Conservation (phyloP, 23 tunicate species). For the Clavelina lepadiformis region DNA sequence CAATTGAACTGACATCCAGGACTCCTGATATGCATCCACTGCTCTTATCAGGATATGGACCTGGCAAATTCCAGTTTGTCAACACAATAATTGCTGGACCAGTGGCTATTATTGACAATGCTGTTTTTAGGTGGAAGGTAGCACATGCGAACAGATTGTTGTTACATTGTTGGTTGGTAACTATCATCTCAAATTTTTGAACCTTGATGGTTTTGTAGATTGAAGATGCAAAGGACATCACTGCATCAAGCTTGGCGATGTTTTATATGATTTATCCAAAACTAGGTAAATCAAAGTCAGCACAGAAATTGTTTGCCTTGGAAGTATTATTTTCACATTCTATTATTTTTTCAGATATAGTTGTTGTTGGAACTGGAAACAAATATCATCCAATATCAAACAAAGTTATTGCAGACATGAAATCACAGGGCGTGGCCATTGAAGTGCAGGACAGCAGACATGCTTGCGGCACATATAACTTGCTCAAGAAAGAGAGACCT, state of each 20-base stretch:
- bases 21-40: slow-evolving; percentile 19
- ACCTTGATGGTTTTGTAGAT: slow-evolving; percentile 19
- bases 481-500: slow-evolving; percentile 35
- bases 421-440: slow-evolving; percentile 30
- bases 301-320: not conserved
- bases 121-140: slow-evolving; percentile 75
- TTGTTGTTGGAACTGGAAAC: slow-evolving; percentile 75
- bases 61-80: slow-evolving; percentile 47
- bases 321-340: not conserved
- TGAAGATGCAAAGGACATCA: slow-evolving; percentile 27
- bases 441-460: slow-evolving; percentile 69
- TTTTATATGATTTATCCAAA: slow-evolving; percentile 55
- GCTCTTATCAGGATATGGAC: slow-evolving; percentile 20
- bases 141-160: too few relatives aligned
- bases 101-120: slow-evolving; percentile 50
- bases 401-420: slow-evolving; percentile 15
- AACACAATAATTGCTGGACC: slow-evolving; percentile 33
- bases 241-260: slow-evolving; percentile 38
- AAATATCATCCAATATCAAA: slow-evolving; percentile 18
- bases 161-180: not conserved
- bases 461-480: slow-evolving; percentile 82
- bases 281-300: slow-evolving; percentile 34
- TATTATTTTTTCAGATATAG: slow-evolving; percentile 21
- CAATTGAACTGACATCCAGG: slow-evolving; percentile 37
- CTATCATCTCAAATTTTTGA: not conserved